These are phyloP conservation scores for Oryzias curvinotus DNA, from an alignment of 2,113 vertebrate species.

Conservation along the genomic window DNA sequence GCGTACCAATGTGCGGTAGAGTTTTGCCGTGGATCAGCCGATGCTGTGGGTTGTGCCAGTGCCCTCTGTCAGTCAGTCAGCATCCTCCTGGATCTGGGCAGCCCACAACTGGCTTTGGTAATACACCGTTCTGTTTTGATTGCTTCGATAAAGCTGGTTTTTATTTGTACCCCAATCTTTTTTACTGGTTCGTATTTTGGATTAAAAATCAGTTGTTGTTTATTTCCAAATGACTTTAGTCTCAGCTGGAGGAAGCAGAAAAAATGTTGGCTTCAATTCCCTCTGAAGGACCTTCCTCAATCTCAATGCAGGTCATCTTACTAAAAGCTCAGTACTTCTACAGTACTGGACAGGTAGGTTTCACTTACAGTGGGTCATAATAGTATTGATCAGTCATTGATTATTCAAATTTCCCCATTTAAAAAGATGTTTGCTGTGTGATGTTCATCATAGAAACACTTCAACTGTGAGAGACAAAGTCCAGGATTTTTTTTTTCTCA, in stretches of 20 bases:
- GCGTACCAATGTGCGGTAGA: slow-evolving; percentile 73
- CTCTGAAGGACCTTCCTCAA: slow-evolving; percentile 61
- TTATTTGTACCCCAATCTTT: not conserved
- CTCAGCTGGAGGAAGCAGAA: slow-evolving; percentile 77
- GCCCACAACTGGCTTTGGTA: slow-evolving; percentile 82
- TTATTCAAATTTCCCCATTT: too few species aligned
- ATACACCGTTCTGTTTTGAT: not conserved
- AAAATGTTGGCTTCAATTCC: slow-evolving; percentile 54
- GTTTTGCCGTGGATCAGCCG: slow-evolving; percentile 67
- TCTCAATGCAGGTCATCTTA: slow-evolving; percentile 72
- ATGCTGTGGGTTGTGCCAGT: slow-evolving; percentile 61
- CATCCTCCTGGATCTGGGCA: slow-evolving; percentile 82
- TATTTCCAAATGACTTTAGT: slow-evolving; percentile 41
- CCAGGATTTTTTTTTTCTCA: too few species aligned
- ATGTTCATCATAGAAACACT: too few species aligned
- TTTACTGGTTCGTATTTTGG: not conserved
- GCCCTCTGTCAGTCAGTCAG: slow-evolving; percentile 80
- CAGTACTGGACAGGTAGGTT: slow-evolving; percentile 69
- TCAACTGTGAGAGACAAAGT: too few species aligned
- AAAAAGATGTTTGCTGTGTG: too few species aligned
- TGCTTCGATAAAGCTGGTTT: not conserved
- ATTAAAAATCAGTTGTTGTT: not conserved
- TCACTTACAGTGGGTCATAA: too few species aligned
- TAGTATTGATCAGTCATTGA: too few species aligned
- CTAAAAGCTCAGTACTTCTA: slow-evolving; percentile 81